Base-by-base conservation (phyloP, 2,113 vertebrate genomes). In the Bucco capensis region DNA sequence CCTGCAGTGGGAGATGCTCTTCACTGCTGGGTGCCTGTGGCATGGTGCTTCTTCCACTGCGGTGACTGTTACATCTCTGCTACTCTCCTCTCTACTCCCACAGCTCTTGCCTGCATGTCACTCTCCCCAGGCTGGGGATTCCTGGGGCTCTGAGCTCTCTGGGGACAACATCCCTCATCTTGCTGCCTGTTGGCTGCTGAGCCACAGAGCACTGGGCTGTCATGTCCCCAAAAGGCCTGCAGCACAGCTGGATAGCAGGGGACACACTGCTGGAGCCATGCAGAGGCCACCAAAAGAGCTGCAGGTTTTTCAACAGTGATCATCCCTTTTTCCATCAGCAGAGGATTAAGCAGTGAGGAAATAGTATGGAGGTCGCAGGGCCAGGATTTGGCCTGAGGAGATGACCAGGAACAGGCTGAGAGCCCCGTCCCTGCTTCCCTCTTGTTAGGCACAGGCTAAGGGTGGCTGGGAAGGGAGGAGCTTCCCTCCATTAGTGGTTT, bases 401-500 rank as follows among this genome's bases (percentile, higher is more conserved):
- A 37, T 60, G 61, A 35, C 22, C 40, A 24, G 78, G 57, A 17
- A 64, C 24, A 30, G 40, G 28, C 47, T 72, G 60, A 76, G 31
- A 74, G 15, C 31, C 27, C 53, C 25, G 49, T 77, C 16, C 42
- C 25, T 0, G 0, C 47, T 92, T 18, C 25, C 40, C 7, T 33
- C 30, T 77, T 1, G 5, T 19, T 7, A 14, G 24, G 33, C 67
- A 31, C 2, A 1, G 42, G n/a, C 51, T 83, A 56, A 77, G 57
- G 0, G 0, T 69, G 90, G 31, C 60, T 72, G 77, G 42, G 74
- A 76, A 70, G 47, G 74, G 83, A 93, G 81, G 62, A 92, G 58
- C 42, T 92, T 93, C 67, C 62, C 67, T 19, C 61, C 24, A 7
- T 82, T 85, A 76, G 67, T 5, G 51, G 92, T 90, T 95, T 94